A percentile compares a stretch with the other conserved stretches of the same genome.
phyloP scores from a whole-genome alignment of 1,140 invertebrate species.

The Ceratosolen fusciceps region DNA sequence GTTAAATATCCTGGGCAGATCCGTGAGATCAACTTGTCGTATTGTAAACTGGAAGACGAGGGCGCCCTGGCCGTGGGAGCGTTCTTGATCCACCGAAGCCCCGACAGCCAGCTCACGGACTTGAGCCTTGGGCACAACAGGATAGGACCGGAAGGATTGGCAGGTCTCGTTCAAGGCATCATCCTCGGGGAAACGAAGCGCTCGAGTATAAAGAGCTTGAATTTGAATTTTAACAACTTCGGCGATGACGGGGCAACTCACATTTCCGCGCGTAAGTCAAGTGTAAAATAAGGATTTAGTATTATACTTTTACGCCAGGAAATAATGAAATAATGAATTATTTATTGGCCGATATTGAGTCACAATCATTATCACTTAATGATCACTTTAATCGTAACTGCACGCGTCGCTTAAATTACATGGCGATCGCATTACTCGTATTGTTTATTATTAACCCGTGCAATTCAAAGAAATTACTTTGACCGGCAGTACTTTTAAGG shows the following conservation, averaged over 20 bases:
- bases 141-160: slow-evolving; percentile 61
- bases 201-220: slow-evolving; percentile 34
- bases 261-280: slow-evolving; percentile 58
- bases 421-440: background rate
- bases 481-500: slow-evolving; percentile 57
- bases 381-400: background rate
- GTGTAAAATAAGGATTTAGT: no score
- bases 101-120: background rate
- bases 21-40: slow-evolving; percentile 64
- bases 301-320: no score
- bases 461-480: background rate
- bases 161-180: slow-evolving; percentile 61
- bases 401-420: no score
- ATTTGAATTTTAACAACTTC: slow-evolving; percentile 64
- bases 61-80: slow-evolving; percentile 62
- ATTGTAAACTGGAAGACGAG: slow-evolving; percentile 62
- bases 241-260: slow-evolving; percentile 56
- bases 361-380: no score
- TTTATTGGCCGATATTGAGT: no score
- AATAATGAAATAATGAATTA: no score
- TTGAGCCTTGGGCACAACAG: slow-evolving; percentile 59
- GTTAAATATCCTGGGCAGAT: no score
- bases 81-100: slow-evolving; percentile 51
- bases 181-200: slow-evolving; percentile 49
- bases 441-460: background rate